phyloP scores from a whole-genome alignment of 2,888 invertebrate genomes.

The Zeuzera pyrina region DNA sequence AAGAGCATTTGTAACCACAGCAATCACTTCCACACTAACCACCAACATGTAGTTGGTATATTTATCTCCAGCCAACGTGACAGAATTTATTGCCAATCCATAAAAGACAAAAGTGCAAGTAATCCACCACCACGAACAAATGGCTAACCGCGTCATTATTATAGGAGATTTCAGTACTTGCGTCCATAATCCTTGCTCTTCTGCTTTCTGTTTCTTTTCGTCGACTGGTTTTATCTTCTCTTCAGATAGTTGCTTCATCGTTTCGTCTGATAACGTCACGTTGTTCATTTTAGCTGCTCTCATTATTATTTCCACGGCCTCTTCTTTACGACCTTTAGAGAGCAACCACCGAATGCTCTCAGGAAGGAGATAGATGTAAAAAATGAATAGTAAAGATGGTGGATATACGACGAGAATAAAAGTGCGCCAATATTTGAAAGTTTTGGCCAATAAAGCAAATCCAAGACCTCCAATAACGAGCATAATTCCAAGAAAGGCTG shows the following conservation, averaged over 20 bases:
- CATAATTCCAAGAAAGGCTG: slow-evolving; percentile 55
- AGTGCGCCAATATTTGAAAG: slow-evolving; percentile 79
- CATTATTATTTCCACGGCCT: slow-evolving; percentile 76
- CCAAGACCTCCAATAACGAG: slow-evolving; percentile 80
- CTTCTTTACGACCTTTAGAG: slow-evolving; percentile 76
- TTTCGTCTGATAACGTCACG: slow-evolving; percentile 57
- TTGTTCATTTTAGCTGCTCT: slow-evolving; percentile 77
- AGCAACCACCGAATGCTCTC: slow-evolving; percentile 86
- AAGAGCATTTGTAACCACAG: slow-evolving; percentile 76
- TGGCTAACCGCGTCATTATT: slow-evolving; percentile 51
- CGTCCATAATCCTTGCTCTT: slow-evolving; percentile 32
- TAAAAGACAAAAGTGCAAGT: slow-evolving; percentile 87
- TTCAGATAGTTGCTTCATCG: slow-evolving; percentile 55
- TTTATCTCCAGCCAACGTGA: slow-evolving; percentile 81
- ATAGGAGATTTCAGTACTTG: slow-evolving; percentile 53
- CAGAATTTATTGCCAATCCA: slow-evolving; percentile 84
- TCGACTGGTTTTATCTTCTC: slow-evolving; percentile 33
- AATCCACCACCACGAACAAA: slow-evolving; percentile 79
- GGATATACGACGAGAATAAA: slow-evolving; percentile 79
- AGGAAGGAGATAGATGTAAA: slow-evolving; percentile 80
- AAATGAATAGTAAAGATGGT: slow-evolving; percentile 78
- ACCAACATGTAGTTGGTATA: slow-evolving; percentile 84
- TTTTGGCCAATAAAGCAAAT: slow-evolving; percentile 79
- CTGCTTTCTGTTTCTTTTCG: slow-evolving; percentile 26
- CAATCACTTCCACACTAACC: slow-evolving; percentile 80